phyloP scores from a whole-genome alignment of 37 sponge, comb jelly and placozoan genomes.

The Beroe ovata region DNA sequence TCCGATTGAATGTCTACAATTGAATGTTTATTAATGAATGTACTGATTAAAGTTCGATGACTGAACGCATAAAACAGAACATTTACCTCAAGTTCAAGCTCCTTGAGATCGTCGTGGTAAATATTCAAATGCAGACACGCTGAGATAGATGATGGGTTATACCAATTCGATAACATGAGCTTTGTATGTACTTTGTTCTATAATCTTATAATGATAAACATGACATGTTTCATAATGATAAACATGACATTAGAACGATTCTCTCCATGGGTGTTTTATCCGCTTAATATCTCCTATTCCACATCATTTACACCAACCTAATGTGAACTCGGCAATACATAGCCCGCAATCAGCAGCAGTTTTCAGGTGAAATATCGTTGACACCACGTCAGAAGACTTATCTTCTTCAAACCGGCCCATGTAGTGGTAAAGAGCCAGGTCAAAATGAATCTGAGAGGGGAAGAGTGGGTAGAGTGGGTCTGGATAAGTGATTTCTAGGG shows the following conservation, averaged over 20 bases:
- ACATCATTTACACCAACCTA: constrained; percentile 33
- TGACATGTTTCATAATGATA: too few species aligned
- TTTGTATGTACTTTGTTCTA: not conserved
- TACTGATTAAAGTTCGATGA: too few species aligned
- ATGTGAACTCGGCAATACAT: constrained; percentile 24
- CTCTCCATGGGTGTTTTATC: too few species aligned
- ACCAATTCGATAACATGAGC: not conserved
- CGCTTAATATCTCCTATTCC: too few species aligned
- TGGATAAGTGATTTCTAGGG: not conserved
- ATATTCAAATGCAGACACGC: constrained; percentile 56
- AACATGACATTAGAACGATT: too few species aligned
- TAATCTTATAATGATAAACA: too few species aligned
- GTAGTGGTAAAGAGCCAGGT: constrained; percentile 77
- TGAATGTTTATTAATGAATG: too few species aligned
- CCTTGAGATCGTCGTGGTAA: constrained; percentile 59
- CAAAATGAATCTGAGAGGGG: constrained; percentile 77
- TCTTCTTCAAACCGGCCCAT: constrained; percentile 78
- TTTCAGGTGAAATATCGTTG: constrained; percentile 74
- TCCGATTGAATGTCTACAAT: too few species aligned
- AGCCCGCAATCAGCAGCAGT: constrained; percentile 73
- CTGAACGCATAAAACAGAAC: too few species aligned
- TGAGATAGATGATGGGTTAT: constrained; percentile 2
- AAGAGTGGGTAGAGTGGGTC: too few species aligned
- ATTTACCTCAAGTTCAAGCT: constrained; percentile 29
- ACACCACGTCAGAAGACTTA: constrained; percentile 69